These are phyloP conservation scores for Eulemur coronatus DNA, from an alignment of 2,797 vertebrate genomes.

Conservation along the genomic window DNA sequence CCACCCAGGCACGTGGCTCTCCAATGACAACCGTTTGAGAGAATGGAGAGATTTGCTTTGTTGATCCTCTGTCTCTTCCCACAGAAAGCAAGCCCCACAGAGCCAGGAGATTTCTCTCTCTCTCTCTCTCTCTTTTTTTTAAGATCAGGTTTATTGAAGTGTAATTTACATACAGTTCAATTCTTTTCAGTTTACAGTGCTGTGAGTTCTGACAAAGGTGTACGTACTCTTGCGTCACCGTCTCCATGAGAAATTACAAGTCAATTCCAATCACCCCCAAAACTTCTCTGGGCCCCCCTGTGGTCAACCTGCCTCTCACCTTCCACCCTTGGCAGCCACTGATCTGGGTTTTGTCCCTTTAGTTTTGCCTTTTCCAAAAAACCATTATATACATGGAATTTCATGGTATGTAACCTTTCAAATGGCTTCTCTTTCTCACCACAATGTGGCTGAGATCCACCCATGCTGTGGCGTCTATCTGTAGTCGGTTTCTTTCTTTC, in stretches of 20 bases:
- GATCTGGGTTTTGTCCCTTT: neutral
- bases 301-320: neutral
- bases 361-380: neutral
- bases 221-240: rapidly evolving
- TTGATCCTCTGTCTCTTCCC: neutral
- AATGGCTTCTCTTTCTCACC: rapidly evolving
- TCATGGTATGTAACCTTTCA: rapidly evolving
- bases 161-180: neutral
- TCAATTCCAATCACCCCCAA: neutral
- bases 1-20: neutral
- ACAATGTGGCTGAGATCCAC: rapidly evolving
- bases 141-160: neutral
- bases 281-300: neutral
- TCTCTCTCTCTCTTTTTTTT: neutral
- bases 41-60: neutral
- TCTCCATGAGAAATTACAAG: rapidly evolving
- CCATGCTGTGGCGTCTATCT: rapidly evolving
- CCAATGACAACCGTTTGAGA: rapidly evolving
- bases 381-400: rapidly evolving
- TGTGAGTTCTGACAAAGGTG: neutral
- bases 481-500: neutral
- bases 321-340: no score
- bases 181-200: neutral
- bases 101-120: neutral
- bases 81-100: neutral